A percentile compares a stretch with the other conserved stretches of the same genome.
Conservation (phyloP, 2,113 vertebrate genomes). For the Meleagris gallopavo region DNA sequence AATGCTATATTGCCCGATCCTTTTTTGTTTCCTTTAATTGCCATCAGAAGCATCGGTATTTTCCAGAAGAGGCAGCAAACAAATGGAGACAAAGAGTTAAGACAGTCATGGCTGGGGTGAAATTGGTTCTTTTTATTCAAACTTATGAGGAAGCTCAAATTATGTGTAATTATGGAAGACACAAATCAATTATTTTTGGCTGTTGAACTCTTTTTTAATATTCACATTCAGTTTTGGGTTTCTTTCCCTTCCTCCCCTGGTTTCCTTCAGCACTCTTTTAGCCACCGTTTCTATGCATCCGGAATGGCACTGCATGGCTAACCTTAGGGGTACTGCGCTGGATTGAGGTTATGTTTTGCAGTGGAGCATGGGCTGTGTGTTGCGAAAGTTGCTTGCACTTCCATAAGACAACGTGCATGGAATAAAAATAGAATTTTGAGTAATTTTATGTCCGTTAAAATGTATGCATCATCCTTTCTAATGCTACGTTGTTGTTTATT, state of each 20-base stretch:
- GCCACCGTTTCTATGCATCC: not conserved
- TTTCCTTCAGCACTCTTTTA: not conserved
- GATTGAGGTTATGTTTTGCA: not conserved
- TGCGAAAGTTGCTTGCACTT: conserved; percentile 29
- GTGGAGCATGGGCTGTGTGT: conserved; percentile 4
- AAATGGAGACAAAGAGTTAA: conserved; percentile 88
- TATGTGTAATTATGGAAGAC: conserved; percentile 59
- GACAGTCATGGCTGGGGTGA: conserved; percentile 86
- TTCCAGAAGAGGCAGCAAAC: conserved; percentile 81
- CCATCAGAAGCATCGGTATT: conserved; percentile 79
- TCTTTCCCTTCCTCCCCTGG: not conserved
- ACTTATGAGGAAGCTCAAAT: conserved; percentile 49
- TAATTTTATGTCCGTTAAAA: not conserved
- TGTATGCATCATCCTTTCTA: not conserved
- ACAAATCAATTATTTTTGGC: conserved; percentile 33
- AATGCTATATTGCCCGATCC: conserved; percentile 48
- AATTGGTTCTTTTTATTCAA: conserved; percentile 84
- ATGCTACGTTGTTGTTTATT: not conserved
- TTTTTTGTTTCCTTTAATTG: conserved; percentile 74
- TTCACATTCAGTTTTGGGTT: conserved; percentile 37
- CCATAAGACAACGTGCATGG: conserved; percentile 29
- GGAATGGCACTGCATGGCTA: conserved; percentile 77
- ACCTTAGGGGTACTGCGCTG: not conserved
- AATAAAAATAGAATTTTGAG: not conserved
- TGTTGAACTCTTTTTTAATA: conserved; percentile 52